Evolutionary conservation across 2,113 vertebrate species (phyloP).

Genomic region (Archocentrus centrarchus): DNA sequence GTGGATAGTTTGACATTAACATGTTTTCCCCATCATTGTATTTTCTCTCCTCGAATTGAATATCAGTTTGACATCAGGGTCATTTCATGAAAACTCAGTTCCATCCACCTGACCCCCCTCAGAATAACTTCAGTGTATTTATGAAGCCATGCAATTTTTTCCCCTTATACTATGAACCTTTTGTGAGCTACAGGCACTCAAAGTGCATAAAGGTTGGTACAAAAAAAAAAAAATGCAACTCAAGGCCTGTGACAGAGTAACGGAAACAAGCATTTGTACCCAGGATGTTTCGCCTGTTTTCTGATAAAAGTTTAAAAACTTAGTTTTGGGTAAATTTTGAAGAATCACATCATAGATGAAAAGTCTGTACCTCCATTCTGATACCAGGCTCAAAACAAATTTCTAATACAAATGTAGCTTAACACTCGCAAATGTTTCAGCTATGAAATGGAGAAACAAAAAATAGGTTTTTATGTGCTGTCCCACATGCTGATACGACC

Average conservation of each 20-base stretch:
- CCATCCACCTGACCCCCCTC: too few relatives aligned
- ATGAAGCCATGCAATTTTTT: too few relatives aligned
- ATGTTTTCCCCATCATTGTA: background rate
- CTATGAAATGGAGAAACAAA: background rate
- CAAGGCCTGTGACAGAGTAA: background rate
- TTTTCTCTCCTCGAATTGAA: background rate
- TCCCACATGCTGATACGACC: background rate
- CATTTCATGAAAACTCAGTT: too few relatives aligned
- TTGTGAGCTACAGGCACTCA: background rate
- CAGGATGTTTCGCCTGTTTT: background rate
- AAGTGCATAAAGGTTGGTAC: background rate
- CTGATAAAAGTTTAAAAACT: background rate
- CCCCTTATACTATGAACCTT: background rate
- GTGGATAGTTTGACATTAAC: background rate
- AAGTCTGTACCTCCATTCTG: background rate
- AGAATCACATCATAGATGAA: background rate
- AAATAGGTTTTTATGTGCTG: too few relatives aligned
- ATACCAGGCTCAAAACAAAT: background rate
- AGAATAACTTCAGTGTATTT: too few relatives aligned
- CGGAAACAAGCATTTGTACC: background rate
- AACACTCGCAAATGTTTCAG: background rate
- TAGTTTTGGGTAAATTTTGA: background rate
- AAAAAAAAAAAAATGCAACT: background rate
- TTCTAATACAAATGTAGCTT: background rate
- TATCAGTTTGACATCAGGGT: background rate